Conservation (phyloP, 2,797 vertebrate genomes). For the Spheniscus humboldti region DNA sequence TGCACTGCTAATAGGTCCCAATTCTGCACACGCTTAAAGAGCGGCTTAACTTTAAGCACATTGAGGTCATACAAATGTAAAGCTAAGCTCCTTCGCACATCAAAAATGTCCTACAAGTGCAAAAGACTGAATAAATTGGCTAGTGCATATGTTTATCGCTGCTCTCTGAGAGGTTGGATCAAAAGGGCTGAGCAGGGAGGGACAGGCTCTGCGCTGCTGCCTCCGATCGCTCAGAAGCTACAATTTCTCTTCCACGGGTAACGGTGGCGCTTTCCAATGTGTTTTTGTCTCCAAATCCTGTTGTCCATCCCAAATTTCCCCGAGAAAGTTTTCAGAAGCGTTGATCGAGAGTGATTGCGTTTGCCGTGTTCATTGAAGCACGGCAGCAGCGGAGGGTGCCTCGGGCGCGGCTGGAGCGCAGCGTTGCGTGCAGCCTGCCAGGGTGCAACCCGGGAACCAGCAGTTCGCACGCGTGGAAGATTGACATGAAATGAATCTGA, state of each 20-base stretch:
- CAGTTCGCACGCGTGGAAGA: accelerated
- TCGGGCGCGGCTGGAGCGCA: not conserved
- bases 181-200: not conserved
- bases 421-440: not conserved
- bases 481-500: not conserved
- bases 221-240: not conserved
- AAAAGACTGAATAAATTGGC: not conserved
- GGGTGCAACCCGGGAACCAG: not conserved
- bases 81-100: not conserved
- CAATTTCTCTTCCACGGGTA: not conserved
- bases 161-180: not conserved
- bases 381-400: not conserved
- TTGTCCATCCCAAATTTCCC: not conserved
- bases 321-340: not conserved
- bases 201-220: not conserved
- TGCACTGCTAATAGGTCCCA: not conserved
- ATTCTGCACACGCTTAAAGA: not conserved
- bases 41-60: accelerated
- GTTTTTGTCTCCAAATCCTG: not conserved
- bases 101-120: not conserved
- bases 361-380: not conserved
- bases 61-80: not conserved
- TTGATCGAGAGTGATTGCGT: not conserved
- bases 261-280: not conserved
- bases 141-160: not conserved